Base-by-base conservation (phyloP, 1,140 invertebrate genomes). In the Trissolcus basalis region DNA sequence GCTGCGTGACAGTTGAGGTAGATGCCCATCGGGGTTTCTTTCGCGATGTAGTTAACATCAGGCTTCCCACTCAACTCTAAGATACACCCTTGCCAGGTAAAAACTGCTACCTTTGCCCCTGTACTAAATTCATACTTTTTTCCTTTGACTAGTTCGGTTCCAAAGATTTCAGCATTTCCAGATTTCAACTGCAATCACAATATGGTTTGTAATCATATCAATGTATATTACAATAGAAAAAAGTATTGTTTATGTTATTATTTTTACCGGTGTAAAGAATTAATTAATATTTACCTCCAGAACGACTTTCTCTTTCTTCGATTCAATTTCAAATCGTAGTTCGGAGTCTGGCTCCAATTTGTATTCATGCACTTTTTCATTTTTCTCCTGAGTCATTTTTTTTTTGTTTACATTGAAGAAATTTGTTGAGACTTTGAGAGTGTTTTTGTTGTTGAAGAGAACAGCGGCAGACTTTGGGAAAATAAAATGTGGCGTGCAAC, bases 1-100 rank as follows among this genome's bases (percentile, higher is more conserved):
- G 95, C 96, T 7, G 94, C 96, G 87, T 99, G 98, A 39, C 95
- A 94, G 88, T 99, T 99, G 0, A 98, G 89, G 86, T 99, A 99
- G 59, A 97, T 91, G 79, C 95, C 91, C 97, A 98, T 98, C 5
- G 97, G 97, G 0, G 97, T 98, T 86, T 98, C 97, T 87, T 96
- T 97, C 0, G 97, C 94, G 0, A 97, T 92, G 86, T 98, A 98
- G 78, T 94, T 95, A 0, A 97, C 95, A 89, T 98, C 96, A 13
- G 96, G 95, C 85, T 94, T 94, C 0, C 97, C 97, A 69, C 90
- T 90, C 10, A 97, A 81, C 86, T 96, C 92, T 41, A 98, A 85
- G 0, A 92, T 92, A 83, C 97, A 98, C 1, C 97, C 97, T 85
- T 99, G 96, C 92, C 95, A 99, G 7, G 98, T 98, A 81, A 96